Base-by-base conservation (phyloP, 2,888 invertebrate genomes). In the Morpho deidamia region DNA sequence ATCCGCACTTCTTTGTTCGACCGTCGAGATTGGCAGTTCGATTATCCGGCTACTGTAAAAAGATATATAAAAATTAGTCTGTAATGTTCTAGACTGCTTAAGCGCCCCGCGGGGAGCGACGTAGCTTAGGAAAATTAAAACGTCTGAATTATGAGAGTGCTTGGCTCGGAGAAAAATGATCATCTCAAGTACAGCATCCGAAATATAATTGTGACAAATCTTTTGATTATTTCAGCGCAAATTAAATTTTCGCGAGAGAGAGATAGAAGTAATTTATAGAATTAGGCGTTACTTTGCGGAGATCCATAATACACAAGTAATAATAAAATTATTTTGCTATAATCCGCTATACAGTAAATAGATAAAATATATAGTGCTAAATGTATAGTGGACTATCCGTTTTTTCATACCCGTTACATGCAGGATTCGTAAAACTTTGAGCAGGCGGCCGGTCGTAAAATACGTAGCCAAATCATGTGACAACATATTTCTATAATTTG, bases 1-100 rank as follows among this genome's bases (percentile, higher is more conserved):
- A 63, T 66, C 64, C 63, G 62, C 59, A 69, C 66, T 72, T 68
- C 79, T 80, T 84, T 85, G 81, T 83, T 76, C 78, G 60, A 61
- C 61, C 69, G 68, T 72, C 23, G 63, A 78, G 87, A 87, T 87
- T 87, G 88, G 84, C 88, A 87, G 81, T 83, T 88, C 86, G 85
- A 87, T 88, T 87, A 87, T 85, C 81, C 79, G 66, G 64, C 64
- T 76, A 73, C 69, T 71, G 72, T 72, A 84, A 85, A 87, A 85
- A 76, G 79, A 76, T 72, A 74, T 72, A 81, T 81, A 86, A 86
- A 83, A 87, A 84, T 83, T 83, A 77, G 82, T 76, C 78, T 81
- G 71, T 77, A 79, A 81, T 77, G 78, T 82, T 76, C 73, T 78
- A 83, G 87, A 85, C 85, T 84, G 65, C 71, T 80, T 81, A 83